A percentile compares a stretch with the other conserved stretches of the same genome.
Conservation (phyloP, 1,140 invertebrate genomes). For the Zaprionus inermis region DNA sequence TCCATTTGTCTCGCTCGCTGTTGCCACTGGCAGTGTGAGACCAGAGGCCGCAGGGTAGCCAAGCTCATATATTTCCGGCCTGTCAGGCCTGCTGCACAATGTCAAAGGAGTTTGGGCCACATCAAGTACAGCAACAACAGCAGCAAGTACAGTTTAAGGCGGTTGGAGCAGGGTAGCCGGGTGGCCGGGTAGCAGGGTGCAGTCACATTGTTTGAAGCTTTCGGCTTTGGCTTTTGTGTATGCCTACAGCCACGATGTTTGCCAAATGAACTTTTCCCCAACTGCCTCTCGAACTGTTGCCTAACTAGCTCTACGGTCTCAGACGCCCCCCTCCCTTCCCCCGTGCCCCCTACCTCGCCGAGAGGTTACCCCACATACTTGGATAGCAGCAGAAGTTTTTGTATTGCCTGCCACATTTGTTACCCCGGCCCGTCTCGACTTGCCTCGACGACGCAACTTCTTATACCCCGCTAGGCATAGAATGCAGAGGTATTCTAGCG, state of each 20-base stretch:
- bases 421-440: conserved; percentile 1
- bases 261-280: conserved; percentile 51
- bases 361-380: conserved; percentile 15
- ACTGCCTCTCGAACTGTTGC: conserved; percentile 42
- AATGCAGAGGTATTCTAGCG: too few species aligned
- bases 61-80: conserved; percentile 55
- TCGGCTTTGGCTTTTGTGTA: conserved; percentile 25
- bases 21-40: conserved; percentile 17
- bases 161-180: neutral
- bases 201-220: conserved; percentile 63
- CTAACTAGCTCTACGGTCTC: conserved; percentile 33
- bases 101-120: conserved; percentile 41
- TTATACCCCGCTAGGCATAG: too few species aligned
- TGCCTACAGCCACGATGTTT: conserved; percentile 38
- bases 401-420: conserved; percentile 41
- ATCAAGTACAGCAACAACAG: conserved; percentile 42
- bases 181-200: conserved; percentile 6
- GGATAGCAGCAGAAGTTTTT: conserved; percentile 38
- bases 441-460: neutral
- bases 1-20: conserved; percentile 10
- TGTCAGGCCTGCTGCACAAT: conserved; percentile 39
- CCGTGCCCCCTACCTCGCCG: too few species aligned
- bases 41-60: conserved; percentile 40
- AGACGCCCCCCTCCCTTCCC: conserved; percentile 4
- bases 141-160: neutral